Conservation (phyloP, 2,888 invertebrate species). For the Cheilosia urbana region DNA sequence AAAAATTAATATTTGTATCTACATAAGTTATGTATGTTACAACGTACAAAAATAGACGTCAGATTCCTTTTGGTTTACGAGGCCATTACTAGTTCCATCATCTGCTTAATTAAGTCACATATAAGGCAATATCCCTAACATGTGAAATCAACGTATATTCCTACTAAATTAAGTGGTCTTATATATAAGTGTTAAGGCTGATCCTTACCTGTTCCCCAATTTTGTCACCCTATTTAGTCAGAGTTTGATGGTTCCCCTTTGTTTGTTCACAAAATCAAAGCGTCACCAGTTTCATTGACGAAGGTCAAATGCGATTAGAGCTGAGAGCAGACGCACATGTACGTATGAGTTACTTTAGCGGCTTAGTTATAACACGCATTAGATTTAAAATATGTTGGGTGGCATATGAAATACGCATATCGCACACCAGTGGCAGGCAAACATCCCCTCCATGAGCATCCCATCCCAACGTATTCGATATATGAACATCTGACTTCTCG, state of each 20-base stretch:
- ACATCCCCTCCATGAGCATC: conserved; percentile 48
- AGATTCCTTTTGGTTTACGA: no score
- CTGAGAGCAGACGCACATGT: conserved; percentile 16
- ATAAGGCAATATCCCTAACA: no score
- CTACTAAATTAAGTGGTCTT: conserved; percentile 15
- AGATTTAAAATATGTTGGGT: conserved; percentile 57
- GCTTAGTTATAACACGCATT: conserved; percentile 61
- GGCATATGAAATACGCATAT: conserved; percentile 52
- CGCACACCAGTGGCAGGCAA: conserved; percentile 21
- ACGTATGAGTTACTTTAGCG: conserved; percentile 43
- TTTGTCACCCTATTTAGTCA: conserved; percentile 16
- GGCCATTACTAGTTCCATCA: no score
- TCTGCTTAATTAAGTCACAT: no score
- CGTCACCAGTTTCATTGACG: conserved; percentile 55
- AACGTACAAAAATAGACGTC: no score
- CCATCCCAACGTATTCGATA: conserved; percentile 18
- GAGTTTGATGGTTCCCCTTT: conserved; percentile 41
- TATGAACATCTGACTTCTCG: conserved; percentile 66
- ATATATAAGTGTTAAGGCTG: not conserved
- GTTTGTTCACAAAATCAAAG: conserved; percentile 59
- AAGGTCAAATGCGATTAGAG: conserved; percentile 70
- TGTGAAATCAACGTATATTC: no score
- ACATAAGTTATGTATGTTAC: no score
- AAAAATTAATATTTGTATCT: no score
- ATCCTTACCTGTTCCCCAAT: conserved; percentile 38